Percentiles rank a stretch among this genome's conserved stretches.
These are phyloP conservation scores for Morus bassanus DNA, from an alignment of 2,797 vertebrate genomes.

Conservation along the genomic window DNA sequence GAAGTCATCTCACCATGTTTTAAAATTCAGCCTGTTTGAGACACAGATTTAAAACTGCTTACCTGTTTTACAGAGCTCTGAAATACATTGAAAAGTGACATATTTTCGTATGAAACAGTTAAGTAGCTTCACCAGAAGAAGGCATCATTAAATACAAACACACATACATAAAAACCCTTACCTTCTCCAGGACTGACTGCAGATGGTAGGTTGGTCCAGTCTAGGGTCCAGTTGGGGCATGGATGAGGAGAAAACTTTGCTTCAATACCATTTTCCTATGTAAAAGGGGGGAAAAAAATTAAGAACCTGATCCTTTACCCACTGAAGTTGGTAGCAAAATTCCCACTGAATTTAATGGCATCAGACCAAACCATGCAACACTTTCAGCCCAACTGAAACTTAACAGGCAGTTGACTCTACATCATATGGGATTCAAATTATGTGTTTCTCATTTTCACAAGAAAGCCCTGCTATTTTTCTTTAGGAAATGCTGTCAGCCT, in stretches of 20 bases:
- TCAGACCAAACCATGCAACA: background rate
- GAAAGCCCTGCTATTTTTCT: background rate
- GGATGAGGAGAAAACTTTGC: slow-evolving; percentile 88
- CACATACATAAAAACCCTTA: slow-evolving; percentile 41
- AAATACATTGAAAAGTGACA: background rate
- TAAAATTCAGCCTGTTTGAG: no score
- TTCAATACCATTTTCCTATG: slow-evolving; percentile 87
- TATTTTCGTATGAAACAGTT: background rate
- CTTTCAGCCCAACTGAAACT: background rate
- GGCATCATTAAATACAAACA: background rate
- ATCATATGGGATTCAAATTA: background rate
- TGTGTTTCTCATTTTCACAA: background rate
- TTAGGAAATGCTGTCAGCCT: background rate
- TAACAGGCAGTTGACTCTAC: background rate
- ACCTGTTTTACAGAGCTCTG: background rate
- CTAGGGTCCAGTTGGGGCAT: slow-evolving; percentile 84
- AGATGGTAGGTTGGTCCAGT: slow-evolving; percentile 87
- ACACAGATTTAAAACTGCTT: background rate
- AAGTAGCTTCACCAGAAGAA: background rate
- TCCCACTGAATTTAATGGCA: background rate
- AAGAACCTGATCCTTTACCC: background rate
- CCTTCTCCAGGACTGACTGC: slow-evolving; percentile 93
- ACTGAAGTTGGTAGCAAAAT: background rate
- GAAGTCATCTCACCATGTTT: background rate
- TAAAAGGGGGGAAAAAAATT: background rate